phyloP scores from a whole-genome alignment of 2,113 vertebrate genomes.

The Aythya baeri region DNA sequence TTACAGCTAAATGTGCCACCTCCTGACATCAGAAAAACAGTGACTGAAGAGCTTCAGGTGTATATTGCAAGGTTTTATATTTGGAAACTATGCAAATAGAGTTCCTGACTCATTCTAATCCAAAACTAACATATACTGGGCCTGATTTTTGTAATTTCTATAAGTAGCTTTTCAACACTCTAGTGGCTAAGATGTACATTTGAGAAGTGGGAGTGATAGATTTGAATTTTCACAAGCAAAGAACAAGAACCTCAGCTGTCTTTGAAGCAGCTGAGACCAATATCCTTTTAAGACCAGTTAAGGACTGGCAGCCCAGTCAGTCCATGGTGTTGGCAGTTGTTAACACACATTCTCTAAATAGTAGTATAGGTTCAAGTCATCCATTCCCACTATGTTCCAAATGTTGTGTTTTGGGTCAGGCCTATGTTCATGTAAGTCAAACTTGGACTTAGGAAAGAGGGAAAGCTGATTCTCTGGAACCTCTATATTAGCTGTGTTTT shows the following conservation, averaged over 20 bases:
- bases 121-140: background rate
- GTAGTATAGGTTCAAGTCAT: too few species aligned
- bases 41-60: background rate
- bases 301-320: too few species aligned
- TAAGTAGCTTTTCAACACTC: background rate
- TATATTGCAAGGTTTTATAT: background rate
- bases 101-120: background rate
- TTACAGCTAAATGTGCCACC: background rate
- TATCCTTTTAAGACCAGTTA: too few species aligned
- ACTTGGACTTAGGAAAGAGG: too few species aligned
- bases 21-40: background rate
- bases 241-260: background rate
- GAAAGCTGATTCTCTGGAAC: too few species aligned
- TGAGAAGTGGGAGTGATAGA: background rate
- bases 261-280: too few species aligned
- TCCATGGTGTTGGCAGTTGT: too few species aligned
- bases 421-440: too few species aligned
- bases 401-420: too few species aligned
- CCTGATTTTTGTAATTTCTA: background rate
- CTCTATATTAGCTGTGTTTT: too few species aligned
- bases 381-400: too few species aligned
- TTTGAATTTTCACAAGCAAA: background rate
- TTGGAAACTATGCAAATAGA: background rate
- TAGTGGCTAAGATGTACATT: background rate
- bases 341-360: too few species aligned